Conservation (phyloP, 2,888 invertebrate genomes). For the Alcis repandata region DNA sequence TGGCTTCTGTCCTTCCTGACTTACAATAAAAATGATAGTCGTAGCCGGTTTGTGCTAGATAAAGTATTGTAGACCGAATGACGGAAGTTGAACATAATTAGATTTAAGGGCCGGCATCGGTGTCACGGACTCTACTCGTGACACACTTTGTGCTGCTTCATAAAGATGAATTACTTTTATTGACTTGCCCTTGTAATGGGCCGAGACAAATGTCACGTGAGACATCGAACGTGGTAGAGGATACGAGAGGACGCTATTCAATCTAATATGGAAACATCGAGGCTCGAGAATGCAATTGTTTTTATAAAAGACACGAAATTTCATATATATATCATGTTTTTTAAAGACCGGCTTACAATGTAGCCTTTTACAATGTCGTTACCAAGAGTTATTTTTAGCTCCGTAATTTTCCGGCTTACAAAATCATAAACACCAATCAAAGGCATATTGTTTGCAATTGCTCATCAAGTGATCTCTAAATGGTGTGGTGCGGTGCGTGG, state of each 20-base stretch:
- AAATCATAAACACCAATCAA: conserved; percentile 32
- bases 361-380: not conserved
- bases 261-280: conserved; percentile 11
- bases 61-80: conserved; percentile 39
- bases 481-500: conserved; percentile 30
- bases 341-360: not conserved
- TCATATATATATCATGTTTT: not conserved
- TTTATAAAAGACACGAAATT: not conserved
- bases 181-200: conserved; percentile 18
- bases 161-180: conserved; percentile 36
- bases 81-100: conserved; percentile 49
- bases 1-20: not conserved
- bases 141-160: conserved; percentile 30
- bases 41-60: conserved; percentile 39
- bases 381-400: conserved; percentile 1
- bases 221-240: not conserved
- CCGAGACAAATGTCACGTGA: conserved; percentile 7
- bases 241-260: not conserved
- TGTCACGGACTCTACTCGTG: conserved; percentile 44
- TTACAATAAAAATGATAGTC: conserved; percentile 28
- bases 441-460: conserved; percentile 37
- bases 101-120: conserved; percentile 46
- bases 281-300: not conserved
- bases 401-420: conserved; percentile 12
- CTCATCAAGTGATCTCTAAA: conserved; percentile 38